Percentiles rank a stretch among this genome's conserved stretches.
Conservation (phyloP, 2,888 invertebrate genomes). For the Athripsodes cinereus region DNA sequence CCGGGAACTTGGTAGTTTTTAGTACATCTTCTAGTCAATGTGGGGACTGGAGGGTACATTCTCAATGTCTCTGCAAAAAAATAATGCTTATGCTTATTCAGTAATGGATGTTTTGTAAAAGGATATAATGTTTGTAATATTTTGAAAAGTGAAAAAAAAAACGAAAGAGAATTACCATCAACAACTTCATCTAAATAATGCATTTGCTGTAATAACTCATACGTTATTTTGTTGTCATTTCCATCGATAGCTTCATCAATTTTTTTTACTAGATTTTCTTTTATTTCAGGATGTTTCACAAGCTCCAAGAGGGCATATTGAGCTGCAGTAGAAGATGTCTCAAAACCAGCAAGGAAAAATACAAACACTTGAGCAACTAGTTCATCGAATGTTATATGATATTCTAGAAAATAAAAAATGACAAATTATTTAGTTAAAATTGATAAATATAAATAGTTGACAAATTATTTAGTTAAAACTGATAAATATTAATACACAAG, state of each 20-base stretch:
- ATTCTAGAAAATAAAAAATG: too few species aligned
- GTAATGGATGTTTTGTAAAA: too few species aligned
- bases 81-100: too few species aligned
- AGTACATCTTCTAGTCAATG: conserved; percentile 29
- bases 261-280: conserved; percentile 39
- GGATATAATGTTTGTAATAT: too few species aligned
- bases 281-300: conserved; percentile 40
- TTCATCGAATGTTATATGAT: too few species aligned
- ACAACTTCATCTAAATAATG: conserved; percentile 43
- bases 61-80: conserved; percentile 37
- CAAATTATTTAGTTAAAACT: too few species aligned
- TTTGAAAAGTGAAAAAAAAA: too few species aligned
- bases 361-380: conserved; percentile 41
- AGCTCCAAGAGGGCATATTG: conserved; percentile 45
- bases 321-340: conserved; percentile 46
- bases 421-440: too few species aligned
- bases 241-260: conserved; percentile 35
- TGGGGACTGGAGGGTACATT: conserved; percentile 33
- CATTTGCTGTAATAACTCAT: conserved; percentile 43
- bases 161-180: conserved; percentile 38
- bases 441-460: too few species aligned
- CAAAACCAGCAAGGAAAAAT: conserved; percentile 50
- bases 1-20: conserved; percentile 30
- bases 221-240: conserved; percentile 38
- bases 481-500: too few species aligned